Evolutionary conservation across 2,797 vertebrate species (phyloP).

Genomic region (Bothrops alternatus): DNA sequence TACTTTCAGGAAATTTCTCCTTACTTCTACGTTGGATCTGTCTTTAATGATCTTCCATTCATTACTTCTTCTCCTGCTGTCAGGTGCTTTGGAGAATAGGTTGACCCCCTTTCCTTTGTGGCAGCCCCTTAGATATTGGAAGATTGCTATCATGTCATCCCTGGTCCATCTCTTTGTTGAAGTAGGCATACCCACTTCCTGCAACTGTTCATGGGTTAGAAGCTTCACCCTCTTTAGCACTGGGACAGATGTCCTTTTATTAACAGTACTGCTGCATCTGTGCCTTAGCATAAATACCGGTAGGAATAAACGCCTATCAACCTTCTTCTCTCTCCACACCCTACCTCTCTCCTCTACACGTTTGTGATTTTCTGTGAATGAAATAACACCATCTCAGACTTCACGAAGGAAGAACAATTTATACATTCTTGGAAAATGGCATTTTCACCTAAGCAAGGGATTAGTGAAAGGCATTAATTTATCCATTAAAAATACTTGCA

Average conservation of each 20-base stretch:
- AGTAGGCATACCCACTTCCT: background rate
- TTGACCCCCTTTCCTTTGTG: too few species aligned
- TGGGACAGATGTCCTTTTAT: background rate
- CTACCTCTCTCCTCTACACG: background rate
- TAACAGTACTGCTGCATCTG: background rate
- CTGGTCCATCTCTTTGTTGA: background rate
- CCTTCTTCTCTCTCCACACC: background rate
- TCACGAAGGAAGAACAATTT: slow-evolving; percentile 32
- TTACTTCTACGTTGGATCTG: too few species aligned
- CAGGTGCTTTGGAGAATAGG: too few species aligned
- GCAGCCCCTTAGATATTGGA: background rate
- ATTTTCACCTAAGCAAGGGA: slow-evolving; percentile 53
- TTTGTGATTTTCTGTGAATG: slow-evolving; percentile 31
- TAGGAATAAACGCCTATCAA: background rate
- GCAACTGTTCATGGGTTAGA: background rate
- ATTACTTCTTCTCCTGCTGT: too few species aligned
- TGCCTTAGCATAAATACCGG: background rate
- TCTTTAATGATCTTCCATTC: too few species aligned
- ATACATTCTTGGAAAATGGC: slow-evolving; percentile 43
- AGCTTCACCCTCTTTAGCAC: background rate
- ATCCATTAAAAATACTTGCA: slow-evolving; percentile 56
- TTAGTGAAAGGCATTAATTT: slow-evolving; percentile 61
- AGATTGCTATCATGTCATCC: background rate
- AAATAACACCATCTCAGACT: slow-evolving; percentile 29
- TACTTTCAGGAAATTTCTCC: too few species aligned